Percentiles rank a stretch among this genome's conserved stretches.
phyloP scores from a whole-genome alignment of 2,113 vertebrate genomes.

The Monopterus albus region DNA sequence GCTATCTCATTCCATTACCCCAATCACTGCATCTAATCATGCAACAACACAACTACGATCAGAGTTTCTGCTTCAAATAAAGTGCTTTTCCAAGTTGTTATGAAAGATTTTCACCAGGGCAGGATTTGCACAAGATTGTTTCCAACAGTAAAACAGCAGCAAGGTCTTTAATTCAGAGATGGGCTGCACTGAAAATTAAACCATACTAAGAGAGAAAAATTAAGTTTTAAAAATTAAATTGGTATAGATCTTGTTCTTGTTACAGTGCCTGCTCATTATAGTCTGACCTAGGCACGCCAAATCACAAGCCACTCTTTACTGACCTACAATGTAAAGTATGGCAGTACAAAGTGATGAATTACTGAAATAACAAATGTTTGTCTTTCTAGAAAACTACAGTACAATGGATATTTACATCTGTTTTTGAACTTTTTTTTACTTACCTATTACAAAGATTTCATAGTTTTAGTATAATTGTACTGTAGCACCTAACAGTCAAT shows the following conservation, averaged over 20 bases:
- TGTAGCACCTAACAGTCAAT: no score
- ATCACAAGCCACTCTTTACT: no score
- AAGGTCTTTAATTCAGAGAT: conserved; percentile 12
- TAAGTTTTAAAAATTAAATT: not conserved
- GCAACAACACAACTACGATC: conserved; percentile 9
- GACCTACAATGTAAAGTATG: no score
- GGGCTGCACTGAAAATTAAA: conserved; percentile 10
- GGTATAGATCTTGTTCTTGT: not conserved
- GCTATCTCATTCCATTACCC: conserved; percentile 34
- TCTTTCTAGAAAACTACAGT: no score
- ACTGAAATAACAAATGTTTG: no score
- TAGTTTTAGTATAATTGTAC: no score
- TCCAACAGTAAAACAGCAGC: not conserved
- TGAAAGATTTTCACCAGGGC: conserved; percentile 29
- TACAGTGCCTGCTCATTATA: no score
- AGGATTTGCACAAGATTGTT: conserved; percentile 3
- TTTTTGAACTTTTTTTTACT: no score
- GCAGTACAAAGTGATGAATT: no score
- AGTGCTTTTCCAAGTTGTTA: conserved; percentile 25
- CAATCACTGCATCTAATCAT: conserved; percentile 27
- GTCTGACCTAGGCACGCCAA: no score
- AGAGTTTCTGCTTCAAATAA: conserved; percentile 16
- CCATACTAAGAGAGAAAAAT: conserved; percentile 1
- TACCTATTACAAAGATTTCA: no score
- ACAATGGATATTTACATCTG: no score